Base-by-base conservation (phyloP, 2,113 vertebrate genomes). In the Pipra filicauda region DNA sequence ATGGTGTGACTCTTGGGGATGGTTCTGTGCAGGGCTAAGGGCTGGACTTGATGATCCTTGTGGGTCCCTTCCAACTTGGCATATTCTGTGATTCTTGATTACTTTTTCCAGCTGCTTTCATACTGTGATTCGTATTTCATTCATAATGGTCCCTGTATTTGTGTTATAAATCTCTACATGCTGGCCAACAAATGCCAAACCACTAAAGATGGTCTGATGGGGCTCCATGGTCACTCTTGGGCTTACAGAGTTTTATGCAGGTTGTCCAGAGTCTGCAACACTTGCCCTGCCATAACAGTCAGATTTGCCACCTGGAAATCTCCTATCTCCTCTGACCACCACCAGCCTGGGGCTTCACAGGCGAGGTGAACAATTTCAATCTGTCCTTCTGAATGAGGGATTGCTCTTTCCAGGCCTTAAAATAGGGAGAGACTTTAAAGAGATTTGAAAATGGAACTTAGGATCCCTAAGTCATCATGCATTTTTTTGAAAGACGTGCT, bases 381-480 rank as follows among this genome's bases (percentile, higher is more conserved):
- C 62, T 7, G 4, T 58, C n/a, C 18, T 80, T 81, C 44, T 82
- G 49, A 84, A 67, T 19, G 31, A 81, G n/a, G 17, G 31, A 20
- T 64, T 57, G 52, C 44, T 76, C 57, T 87, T 85, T 69, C 27
- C 49, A 76, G 49, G 37, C 62, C 87, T 79, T 89, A 94, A 93
- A 95, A 97, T 82, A 95, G 84, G 49, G 46, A 72, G 30, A 67
- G 23, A 59, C 18, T 82, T 87, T 66, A 26, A 43, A 76, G 31
- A 85, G 49, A 30, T 83, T 95, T 76, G 31, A 88, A 93, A 94
- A 85, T 70, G 84, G 85, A 91, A 75, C 71, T 85, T 43, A n/a
- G 57, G 49, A 70, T 12, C 15, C 62, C 74, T 89, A 91, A 91
- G 78, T 94, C 87, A 88, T 79, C 37, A 20, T n/a, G 62, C 46